Conservation (phyloP, 1,140 invertebrate genomes). For the Heliconius himera region DNA sequence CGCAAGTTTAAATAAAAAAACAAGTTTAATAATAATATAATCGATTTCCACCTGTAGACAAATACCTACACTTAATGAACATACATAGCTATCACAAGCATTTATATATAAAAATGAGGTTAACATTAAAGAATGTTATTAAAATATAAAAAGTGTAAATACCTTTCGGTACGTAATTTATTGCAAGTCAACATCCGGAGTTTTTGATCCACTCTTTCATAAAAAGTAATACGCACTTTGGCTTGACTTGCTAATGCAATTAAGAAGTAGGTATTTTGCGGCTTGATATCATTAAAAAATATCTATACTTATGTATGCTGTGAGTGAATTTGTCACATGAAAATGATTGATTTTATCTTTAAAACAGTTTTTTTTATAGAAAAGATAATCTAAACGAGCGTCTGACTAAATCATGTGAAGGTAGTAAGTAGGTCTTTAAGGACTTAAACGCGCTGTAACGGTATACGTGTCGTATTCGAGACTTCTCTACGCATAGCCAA, state of each 20-base stretch:
- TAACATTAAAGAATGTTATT: not conserved
- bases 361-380: too few relatives aligned
- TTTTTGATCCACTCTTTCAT: not conserved
- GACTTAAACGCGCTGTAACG: too few relatives aligned
- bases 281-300: too few relatives aligned
- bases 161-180: not conserved
- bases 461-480: too few relatives aligned
- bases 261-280: not conserved
- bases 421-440: too few relatives aligned
- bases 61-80: not conserved
- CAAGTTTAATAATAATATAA: too few relatives aligned
- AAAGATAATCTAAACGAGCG: too few relatives aligned
- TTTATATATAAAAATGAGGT: not conserved
- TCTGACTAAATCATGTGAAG: too few relatives aligned
- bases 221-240: not conserved
- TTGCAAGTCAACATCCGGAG: not conserved
- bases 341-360: too few relatives aligned
- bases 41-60: not conserved
- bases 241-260: conserved; percentile 3
- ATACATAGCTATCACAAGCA: not conserved
- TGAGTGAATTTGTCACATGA: too few relatives aligned
- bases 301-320: too few relatives aligned
- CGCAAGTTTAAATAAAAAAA: not conserved
- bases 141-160: not conserved
- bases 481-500: too few relatives aligned